Evolutionary conservation across 30 jellyfish, hydroid and myxozoan genomes (phyloP), one percentile per base, ranked within the genome.

Genomic region (Rhopilema esculentum): DNA sequence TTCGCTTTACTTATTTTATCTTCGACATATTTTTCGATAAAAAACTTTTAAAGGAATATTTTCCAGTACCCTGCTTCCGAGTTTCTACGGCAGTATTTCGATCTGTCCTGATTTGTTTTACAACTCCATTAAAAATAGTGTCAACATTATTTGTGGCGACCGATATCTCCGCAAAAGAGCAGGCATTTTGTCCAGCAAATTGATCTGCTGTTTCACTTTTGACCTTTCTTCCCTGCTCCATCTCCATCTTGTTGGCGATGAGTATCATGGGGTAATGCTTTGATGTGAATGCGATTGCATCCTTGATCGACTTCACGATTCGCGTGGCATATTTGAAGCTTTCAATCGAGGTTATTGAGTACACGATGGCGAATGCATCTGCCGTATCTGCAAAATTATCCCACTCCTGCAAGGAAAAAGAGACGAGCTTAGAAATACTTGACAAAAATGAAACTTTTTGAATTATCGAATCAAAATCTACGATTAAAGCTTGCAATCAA

Each of bases 331-430:
- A 62, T 25, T 66, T 53, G 29, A 63, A 82, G 67, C 91, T 84
- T 22, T 92, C 88, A 21, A 77, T 23, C 16, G 98, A 92, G 16
- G 97, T 88, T 16, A 83, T 73, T 7, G 97, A 81, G 72, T 88
- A 92, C 83, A 92, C 90, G 24, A 92, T 94, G 32, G 91, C 79
- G 75, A 87, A 92, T 33, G 92, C 98, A 75, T 92, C 95, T 8
- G 98, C 98, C 40, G 91, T 74, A 1, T 92, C 98, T 27, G 91
- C 85, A 52, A 65, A 92, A 49, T 69, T 21, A 1, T 87, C 96
- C 97, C 97, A 92, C 0, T 74, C 86, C 98, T 92, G 81, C 19
- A 64, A 66, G 25, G 40, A 26, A 53, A 33, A 50, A 29, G 51
- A 67, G 50, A 0, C 22, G 12, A 2, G 6, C 9, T 12, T 40